phyloP scores from a whole-genome alignment of 2,797 vertebrate genomes.

The Hapalemur alaotrensis region DNA sequence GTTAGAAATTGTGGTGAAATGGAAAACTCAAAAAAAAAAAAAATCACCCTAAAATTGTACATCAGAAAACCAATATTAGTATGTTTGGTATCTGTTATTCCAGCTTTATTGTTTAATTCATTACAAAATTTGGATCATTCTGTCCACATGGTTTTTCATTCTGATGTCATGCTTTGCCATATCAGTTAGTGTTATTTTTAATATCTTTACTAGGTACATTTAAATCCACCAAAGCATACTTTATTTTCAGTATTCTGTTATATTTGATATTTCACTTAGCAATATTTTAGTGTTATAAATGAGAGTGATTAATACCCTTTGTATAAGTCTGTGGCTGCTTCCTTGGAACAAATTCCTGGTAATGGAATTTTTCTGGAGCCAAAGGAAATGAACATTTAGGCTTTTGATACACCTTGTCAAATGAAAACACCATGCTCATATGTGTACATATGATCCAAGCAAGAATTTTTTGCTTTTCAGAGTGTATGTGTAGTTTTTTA shows the following conservation, averaged over 20 bases:
- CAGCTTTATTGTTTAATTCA: neutral
- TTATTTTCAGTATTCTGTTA: neutral
- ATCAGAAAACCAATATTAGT: neutral
- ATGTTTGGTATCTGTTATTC: neutral
- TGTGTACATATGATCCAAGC: neutral
- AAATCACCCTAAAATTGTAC: neutral
- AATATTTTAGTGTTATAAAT: slow-evolving; percentile 9
- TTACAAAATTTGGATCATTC: neutral
- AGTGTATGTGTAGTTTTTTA: neutral
- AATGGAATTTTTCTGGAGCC: neutral
- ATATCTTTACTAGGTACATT: neutral
- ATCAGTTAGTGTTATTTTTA: neutral
- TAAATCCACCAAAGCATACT: neutral
- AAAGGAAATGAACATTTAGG: neutral
- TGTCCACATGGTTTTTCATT: neutral
- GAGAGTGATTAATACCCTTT: neutral
- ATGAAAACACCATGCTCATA: neutral
- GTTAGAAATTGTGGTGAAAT: neutral
- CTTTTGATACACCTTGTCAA: neutral
- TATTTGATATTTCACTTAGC: neutral
- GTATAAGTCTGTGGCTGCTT: neutral
- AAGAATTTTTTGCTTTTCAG: neutral
- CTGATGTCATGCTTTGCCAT: neutral
- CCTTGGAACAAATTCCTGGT: neutral
- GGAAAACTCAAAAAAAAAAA: neutral